Evolutionary conservation across 2,797 vertebrate genomes (phyloP).

Genomic region (Tadarida brasiliensis): DNA sequence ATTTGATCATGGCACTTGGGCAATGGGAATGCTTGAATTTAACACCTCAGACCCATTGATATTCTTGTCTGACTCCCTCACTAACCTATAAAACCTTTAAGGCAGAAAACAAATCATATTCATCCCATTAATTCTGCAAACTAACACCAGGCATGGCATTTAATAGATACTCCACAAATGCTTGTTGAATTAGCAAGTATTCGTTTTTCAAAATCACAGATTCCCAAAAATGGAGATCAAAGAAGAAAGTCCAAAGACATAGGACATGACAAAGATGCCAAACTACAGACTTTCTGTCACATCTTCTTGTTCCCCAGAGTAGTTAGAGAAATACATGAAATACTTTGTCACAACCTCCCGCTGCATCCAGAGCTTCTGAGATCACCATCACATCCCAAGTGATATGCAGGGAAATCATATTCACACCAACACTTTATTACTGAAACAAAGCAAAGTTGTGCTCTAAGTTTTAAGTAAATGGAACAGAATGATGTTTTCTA

Average conservation of each 20-base stretch:
- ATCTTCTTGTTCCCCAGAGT: neutral
- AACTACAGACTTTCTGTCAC: neutral
- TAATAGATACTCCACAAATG: neutral
- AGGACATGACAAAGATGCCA: neutral
- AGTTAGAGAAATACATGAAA: neutral
- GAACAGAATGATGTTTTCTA: conserved; percentile 11
- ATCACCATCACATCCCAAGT: neutral
- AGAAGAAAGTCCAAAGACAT: neutral
- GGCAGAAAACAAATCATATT: neutral
- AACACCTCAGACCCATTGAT: neutral
- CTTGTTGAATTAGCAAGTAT: neutral
- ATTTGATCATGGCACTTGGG: neutral
- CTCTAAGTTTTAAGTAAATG: conserved; percentile 42
- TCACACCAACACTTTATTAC: neutral
- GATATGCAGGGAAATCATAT: conserved; percentile 3
- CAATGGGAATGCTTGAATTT: neutral
- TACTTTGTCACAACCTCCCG: neutral
- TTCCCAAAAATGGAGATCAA: neutral
- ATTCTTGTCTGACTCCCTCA: neutral
- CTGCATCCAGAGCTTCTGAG: conserved; percentile 5
- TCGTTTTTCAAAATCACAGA: conserved; percentile 55
- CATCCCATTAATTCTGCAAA: neutral
- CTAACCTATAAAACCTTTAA: conserved; percentile 11
- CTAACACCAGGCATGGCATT: neutral
- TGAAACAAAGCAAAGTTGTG: conserved; percentile 13